These are phyloP conservation scores for Agelas oroides DNA, from an alignment of 37 sponge, comb jelly and placozoan species.

Conservation along the genomic window DNA sequence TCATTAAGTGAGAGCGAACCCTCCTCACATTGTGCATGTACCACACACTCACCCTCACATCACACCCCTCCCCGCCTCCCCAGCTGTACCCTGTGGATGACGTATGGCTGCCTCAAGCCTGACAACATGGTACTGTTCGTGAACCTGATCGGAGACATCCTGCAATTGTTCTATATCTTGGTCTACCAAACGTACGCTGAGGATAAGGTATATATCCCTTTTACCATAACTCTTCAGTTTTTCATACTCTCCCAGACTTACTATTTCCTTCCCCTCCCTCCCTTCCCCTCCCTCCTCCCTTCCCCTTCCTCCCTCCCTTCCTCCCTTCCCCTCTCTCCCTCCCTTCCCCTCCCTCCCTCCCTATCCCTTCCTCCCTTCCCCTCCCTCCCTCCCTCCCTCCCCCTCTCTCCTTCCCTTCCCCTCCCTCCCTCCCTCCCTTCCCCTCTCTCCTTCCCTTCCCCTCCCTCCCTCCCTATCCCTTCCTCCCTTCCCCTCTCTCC, in stretches of 20 bases:
- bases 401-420: neutral
- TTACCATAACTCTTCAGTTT: too few species aligned
- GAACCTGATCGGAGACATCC: slow-evolving; percentile 58
- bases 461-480: too few species aligned
- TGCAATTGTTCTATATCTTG: slow-evolving; percentile 49
- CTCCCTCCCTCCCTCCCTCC: neutral
- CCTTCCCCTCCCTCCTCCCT: too few species aligned
- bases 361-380: neutral
- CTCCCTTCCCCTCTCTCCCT: too few species aligned
- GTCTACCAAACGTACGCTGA: slow-evolving; percentile 60
- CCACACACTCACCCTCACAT: neutral
- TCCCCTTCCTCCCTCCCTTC: too few species aligned
- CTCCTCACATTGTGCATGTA: neutral
- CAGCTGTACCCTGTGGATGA: slow-evolving; percentile 77
- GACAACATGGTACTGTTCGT: slow-evolving; percentile 56
- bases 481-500: too few species aligned
- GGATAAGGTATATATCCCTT: slow-evolving; percentile 61
- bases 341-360: too few species aligned
- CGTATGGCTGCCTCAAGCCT: slow-evolving; percentile 60
- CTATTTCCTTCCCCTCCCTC: too few species aligned
- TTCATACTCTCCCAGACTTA: too few species aligned
- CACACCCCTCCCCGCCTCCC: neutral
- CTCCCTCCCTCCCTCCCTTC: too few species aligned
- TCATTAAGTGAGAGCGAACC: slow-evolving; percentile 49
- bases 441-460: too few species aligned